Percentiles rank a stretch among this genome's conserved stretches.
Conservation (phyloP, 30 jellyfish, hydroid and myxozoan genomes). For the Cassiopea andromeda region DNA sequence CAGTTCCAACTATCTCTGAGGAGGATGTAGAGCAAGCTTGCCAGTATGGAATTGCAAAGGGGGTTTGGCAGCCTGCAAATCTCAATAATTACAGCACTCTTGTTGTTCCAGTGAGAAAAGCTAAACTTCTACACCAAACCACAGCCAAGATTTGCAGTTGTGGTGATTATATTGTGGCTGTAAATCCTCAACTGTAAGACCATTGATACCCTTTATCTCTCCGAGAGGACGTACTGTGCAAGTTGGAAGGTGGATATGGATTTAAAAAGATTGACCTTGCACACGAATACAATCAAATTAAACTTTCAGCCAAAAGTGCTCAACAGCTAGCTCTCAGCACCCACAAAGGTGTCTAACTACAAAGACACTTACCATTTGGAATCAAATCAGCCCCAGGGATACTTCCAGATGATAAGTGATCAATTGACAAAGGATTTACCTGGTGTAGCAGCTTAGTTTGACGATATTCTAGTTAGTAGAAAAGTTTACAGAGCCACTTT, state of each 20-base stretch:
- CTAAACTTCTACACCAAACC: slow-evolving; percentile 5
- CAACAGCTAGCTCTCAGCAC: slow-evolving; percentile 55
- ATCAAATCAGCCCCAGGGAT: slow-evolving; percentile 40
- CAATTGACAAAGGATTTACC: slow-evolving; percentile 36
- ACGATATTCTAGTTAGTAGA: slow-evolving; percentile 32
- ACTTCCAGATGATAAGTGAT: slow-evolving; percentile 11
- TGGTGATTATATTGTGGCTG: slow-evolving; percentile 33
- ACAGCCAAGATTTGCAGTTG: slow-evolving; percentile 18
- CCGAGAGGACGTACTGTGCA: slow-evolving; percentile 46
- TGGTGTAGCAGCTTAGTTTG: slow-evolving; percentile 56
- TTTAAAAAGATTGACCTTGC: slow-evolving; percentile 42
- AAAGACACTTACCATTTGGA: slow-evolving; percentile 56
- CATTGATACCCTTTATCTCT: slow-evolving; percentile 36
- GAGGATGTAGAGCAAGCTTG: slow-evolving; percentile 22
- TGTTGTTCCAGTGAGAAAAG: slow-evolving; percentile 28
- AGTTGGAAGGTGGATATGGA: slow-evolving; percentile 43
- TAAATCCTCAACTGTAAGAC: slow-evolving; percentile 29
- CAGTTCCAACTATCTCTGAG: slow-evolving; percentile 41
- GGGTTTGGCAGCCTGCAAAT: slow-evolving; percentile 28
- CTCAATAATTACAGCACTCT: slow-evolving; percentile 50
- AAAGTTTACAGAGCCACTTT: no score
- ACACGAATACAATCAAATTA: slow-evolving; percentile 39
- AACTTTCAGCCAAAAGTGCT: slow-evolving; percentile 4
- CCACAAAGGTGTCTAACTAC: slow-evolving; percentile 50
- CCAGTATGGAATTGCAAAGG: slow-evolving; percentile 32